A percentile compares a stretch with the other conserved stretches of the same genome.
These are phyloP conservation scores for Phenganax subtilis DNA, from an alignment of 92 coral and sea anemone species.

Conservation along the genomic window DNA sequence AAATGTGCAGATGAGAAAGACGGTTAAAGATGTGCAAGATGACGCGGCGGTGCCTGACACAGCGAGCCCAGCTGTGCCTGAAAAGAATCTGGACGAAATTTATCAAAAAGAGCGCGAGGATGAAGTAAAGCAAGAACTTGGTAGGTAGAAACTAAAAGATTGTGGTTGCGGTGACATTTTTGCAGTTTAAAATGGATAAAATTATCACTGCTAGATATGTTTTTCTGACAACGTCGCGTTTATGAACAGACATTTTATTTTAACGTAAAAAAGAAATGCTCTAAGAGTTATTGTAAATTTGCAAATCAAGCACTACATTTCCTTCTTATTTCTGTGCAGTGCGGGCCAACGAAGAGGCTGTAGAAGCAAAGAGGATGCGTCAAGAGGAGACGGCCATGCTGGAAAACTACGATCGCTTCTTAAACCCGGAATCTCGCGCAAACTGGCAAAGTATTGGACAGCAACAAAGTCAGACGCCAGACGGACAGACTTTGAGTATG, in stretches of 20 bases:
- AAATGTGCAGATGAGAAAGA: constrained; percentile 26
- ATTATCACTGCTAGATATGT: neutral
- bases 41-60: neutral
- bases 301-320: neutral
- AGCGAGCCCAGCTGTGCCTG: neutral
- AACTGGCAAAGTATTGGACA: constrained; percentile 22
- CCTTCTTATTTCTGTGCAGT: neutral
- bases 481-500: constrained; percentile 26
- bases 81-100: constrained; percentile 16
- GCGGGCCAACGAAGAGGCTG: constrained; percentile 32
- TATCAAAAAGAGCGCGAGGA: constrained; percentile 24
- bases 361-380: constrained; percentile 19
- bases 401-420: constrained; percentile 19
- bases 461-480: constrained; percentile 13
- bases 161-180: neutral
- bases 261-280: neutral
- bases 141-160: constrained; percentile 7
- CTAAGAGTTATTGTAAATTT: neutral
- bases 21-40: neutral
- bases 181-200: neutral
- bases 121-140: constrained; percentile 22
- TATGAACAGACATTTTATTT: too few relatives aligned
- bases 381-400: constrained; percentile 4
- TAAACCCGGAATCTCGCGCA: constrained; percentile 19
- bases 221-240: too few relatives aligned